These are phyloP conservation scores for Corvus cornix DNA, from an alignment of 2,113 vertebrate species.

Conservation along the genomic window DNA sequence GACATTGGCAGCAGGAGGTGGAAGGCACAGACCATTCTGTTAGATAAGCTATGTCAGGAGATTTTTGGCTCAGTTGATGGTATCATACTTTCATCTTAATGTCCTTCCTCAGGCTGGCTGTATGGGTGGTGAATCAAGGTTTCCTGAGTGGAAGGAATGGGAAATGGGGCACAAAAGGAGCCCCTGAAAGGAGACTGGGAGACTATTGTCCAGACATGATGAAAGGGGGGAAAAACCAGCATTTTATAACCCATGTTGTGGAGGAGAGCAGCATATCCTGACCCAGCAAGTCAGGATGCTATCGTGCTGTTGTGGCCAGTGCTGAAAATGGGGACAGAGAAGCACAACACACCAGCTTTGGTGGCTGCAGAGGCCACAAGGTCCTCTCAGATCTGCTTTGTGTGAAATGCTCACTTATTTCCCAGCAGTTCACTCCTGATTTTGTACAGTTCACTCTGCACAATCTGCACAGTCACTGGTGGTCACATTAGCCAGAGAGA, in stretches of 20 bases:
- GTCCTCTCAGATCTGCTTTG: neutral
- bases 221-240: neutral
- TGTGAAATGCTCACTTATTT: accelerated
- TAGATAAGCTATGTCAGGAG: neutral
- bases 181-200: neutral
- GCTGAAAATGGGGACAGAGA: neutral
- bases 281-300: neutral
- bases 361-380: neutral
- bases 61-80: neutral
- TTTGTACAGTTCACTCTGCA: neutral
- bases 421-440: neutral
- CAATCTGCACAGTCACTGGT: neutral
- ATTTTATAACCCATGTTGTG: neutral
- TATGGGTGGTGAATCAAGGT: neutral
- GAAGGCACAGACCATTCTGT: neutral
- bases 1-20: neutral
- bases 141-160: neutral
- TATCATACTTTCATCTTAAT: neutral
- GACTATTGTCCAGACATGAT: neutral
- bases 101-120: neutral
- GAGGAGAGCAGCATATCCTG: neutral
- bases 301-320: neutral
- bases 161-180: neutral
- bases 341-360: neutral
- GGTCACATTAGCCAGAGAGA: neutral